A percentile compares a stretch with the other conserved stretches of the same genome.
These are phyloP conservation scores for Isotomurus palustris DNA, from an alignment of 2,888 invertebrate genomes.

Conservation along the genomic window DNA sequence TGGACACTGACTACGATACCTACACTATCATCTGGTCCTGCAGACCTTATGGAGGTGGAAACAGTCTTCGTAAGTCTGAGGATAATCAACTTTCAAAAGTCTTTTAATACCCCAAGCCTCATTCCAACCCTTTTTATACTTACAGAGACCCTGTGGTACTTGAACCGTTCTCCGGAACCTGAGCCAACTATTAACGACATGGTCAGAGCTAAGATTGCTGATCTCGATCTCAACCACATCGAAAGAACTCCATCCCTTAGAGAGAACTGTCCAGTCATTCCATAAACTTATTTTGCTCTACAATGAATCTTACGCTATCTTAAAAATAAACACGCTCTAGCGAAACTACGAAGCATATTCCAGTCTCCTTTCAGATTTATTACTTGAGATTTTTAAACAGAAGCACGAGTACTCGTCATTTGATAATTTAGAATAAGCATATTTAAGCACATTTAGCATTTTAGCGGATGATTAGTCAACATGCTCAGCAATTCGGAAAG, in stretches of 20 bases:
- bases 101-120: not conserved
- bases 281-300: too few species aligned
- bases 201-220: slow-evolving; percentile 4
- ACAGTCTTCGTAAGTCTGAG: slow-evolving; percentile 19
- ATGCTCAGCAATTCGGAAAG: too few species aligned
- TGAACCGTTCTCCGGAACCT: slow-evolving; percentile 18
- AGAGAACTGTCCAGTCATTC: not conserved
- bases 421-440: too few species aligned
- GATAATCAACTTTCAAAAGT: not conserved
- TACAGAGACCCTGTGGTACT: slow-evolving; percentile 6
- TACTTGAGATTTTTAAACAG: too few species aligned
- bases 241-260: not conserved
- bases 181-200: not conserved
- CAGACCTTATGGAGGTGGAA: slow-evolving; percentile 8
- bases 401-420: too few species aligned
- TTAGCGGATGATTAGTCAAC: too few species aligned
- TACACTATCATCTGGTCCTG: slow-evolving; percentile 40
- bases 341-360: too few species aligned
- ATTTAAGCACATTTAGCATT: too few species aligned
- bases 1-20: slow-evolving; percentile 38
- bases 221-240: not conserved
- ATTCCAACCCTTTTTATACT: too few species aligned
- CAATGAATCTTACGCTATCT: too few species aligned
- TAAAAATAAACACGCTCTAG: too few species aligned
- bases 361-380: too few species aligned